phyloP scores from a whole-genome alignment of 2,113 vertebrate genomes.

The Oophaga pumilio region DNA sequence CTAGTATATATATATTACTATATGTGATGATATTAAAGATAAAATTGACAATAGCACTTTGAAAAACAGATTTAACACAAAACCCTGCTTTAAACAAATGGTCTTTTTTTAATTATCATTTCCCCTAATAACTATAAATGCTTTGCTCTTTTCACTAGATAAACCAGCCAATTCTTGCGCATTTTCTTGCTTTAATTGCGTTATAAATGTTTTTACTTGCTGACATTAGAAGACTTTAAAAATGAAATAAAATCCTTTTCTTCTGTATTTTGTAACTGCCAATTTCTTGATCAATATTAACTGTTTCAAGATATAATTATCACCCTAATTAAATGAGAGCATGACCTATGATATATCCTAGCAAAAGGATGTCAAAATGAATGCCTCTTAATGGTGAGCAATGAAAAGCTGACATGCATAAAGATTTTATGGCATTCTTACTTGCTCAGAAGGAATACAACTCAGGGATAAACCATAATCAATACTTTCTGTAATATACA shows the following conservation, averaged over 20 bases:
- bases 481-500: not conserved
- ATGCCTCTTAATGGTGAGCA: not conserved
- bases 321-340: not conserved
- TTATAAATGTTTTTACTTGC: too few species aligned
- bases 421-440: slow-evolving; percentile 15
- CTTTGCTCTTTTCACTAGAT: not conserved
- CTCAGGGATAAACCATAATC: slow-evolving; percentile 15
- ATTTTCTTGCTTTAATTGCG: too few species aligned
- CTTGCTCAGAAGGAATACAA: not conserved
- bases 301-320: not conserved
- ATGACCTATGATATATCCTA: not conserved
- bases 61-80: too few species aligned
- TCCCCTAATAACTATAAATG: not conserved
- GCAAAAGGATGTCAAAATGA: not conserved
- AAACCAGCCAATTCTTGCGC: not conserved
- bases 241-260: too few species aligned
- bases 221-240: too few species aligned
- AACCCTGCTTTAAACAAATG: too few species aligned
- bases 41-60: too few species aligned
- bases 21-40: too few species aligned
- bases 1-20: too few species aligned
- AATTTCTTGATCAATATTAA: slow-evolving; percentile 5
- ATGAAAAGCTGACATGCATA: slow-evolving; percentile 13
- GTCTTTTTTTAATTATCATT: too few species aligned
- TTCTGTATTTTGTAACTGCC: not conserved